Evolutionary conservation across 2,888 invertebrate genomes (phyloP).

Genomic region (Gymnocheta viridis): DNA sequence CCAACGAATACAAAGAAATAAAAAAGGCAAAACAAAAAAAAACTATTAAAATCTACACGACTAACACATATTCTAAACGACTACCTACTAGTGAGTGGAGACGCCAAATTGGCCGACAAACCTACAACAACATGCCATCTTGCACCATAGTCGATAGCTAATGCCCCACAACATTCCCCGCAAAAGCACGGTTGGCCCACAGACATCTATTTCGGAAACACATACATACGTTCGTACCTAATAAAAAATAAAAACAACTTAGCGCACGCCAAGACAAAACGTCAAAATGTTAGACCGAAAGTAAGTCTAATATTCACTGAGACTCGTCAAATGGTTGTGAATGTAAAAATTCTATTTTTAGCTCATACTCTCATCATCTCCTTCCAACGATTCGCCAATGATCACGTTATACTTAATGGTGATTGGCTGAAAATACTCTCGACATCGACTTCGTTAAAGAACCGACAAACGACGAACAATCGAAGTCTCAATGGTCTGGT

Average conservation of each 20-base stretch:
- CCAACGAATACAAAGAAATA: conserved; percentile 31
- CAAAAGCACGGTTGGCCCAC: background rate
- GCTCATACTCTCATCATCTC: conserved; percentile 70
- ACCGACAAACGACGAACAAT: conserved; percentile 30
- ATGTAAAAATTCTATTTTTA: conserved; percentile 72
- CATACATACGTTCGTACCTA: background rate
- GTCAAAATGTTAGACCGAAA: conserved; percentile 57
- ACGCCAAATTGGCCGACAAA: conserved; percentile 44
- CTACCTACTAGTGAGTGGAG: conserved; percentile 34
- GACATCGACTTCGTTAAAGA: conserved; percentile 38
- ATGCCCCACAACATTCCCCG: conserved; percentile 11
- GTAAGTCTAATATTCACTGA: conserved; percentile 67
- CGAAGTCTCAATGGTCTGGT: conserved; percentile 47
- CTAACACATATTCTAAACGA: conserved; percentile 70
- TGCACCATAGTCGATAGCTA: conserved; percentile 45
- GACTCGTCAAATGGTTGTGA: conserved; percentile 63
- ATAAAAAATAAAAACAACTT: conserved; percentile 22
- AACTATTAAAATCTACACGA: conserved; percentile 66
- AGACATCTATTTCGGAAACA: conserved; percentile 5
- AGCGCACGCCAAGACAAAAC: conserved; percentile 55
- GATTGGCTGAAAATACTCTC: conserved; percentile 66
- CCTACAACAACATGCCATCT: conserved; percentile 44
- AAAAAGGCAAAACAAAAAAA: conserved; percentile 4
- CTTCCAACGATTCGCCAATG: conserved; percentile 66
- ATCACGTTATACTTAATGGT: conserved; percentile 68